A percentile compares a stretch with the other conserved stretches of the same genome.
phyloP scores from a whole-genome alignment of 2,797 vertebrate species.

The Poeciliopsis presidionis region DNA sequence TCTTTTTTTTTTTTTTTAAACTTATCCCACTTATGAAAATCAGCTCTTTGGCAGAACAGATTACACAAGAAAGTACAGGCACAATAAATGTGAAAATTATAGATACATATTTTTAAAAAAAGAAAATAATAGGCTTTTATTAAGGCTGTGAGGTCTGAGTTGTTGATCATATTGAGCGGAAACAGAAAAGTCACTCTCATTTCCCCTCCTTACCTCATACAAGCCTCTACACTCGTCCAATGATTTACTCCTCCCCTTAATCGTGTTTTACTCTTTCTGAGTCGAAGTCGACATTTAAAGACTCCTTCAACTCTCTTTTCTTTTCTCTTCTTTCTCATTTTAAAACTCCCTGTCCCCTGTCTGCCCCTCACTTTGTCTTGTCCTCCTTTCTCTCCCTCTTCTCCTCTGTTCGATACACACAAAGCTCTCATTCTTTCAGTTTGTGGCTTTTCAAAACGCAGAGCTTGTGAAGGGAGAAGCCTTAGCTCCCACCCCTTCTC shows the following conservation, averaged over 20 bases:
- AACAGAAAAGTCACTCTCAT: conserved; percentile 30
- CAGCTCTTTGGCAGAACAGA: conserved; percentile 15
- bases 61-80: conserved; percentile 3
- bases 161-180: conserved; percentile 17
- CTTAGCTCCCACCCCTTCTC: conserved; percentile 62
- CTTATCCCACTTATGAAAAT: conserved; percentile 10
- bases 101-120: not conserved
- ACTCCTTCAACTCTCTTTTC: conserved; percentile 25
- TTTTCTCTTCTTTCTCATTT: conserved; percentile 15
- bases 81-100: conserved; percentile 1
- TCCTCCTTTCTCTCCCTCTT: conserved; percentile 28
- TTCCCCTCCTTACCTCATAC: conserved; percentile 14
- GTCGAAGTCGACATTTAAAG: conserved; percentile 16
- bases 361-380: conserved; percentile 31
- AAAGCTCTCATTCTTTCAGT: conserved; percentile 81
- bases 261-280: conserved; percentile 35
- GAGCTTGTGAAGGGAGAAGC: conserved; percentile 65
- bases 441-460: conserved; percentile 76
- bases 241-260: conserved; percentile 44
- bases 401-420: conserved; percentile 42
- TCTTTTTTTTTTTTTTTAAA: not conserved
- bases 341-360: conserved; percentile 31
- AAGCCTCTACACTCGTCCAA: conserved; percentile 22
- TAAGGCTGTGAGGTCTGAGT: conserved; percentile 21
- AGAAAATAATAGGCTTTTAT: conserved; percentile 9